These are phyloP conservation scores for Antedon bifida DNA, from an alignment of 35 echinoderm and acorn worm genomes.

Conservation along the genomic window DNA sequence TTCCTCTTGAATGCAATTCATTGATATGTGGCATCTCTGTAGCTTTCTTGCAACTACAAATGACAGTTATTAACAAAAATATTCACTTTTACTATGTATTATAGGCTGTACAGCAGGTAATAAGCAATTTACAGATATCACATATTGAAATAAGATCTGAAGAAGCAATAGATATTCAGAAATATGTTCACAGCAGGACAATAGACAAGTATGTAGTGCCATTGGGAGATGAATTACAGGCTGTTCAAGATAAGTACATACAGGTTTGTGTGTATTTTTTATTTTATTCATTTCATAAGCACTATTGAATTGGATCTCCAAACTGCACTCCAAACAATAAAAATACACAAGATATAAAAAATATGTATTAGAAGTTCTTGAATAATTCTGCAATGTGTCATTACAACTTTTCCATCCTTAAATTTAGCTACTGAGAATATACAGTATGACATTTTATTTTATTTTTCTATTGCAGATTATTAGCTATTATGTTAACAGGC, in stretches of 20 bases:
- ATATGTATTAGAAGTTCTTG: too few species aligned
- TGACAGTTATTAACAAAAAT: background rate
- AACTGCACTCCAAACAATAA: too few species aligned
- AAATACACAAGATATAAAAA: too few species aligned
- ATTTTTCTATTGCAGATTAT: conserved; percentile 36
- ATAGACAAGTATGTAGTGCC: conserved; percentile 82
- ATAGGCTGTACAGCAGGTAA: conserved; percentile 77
- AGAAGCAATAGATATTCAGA: conserved; percentile 81
- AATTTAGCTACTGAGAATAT: too few species aligned
- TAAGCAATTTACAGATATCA: conserved; percentile 63
- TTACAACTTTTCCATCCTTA: too few species aligned
- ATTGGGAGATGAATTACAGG: conserved; percentile 63
- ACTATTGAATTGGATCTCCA: too few species aligned
- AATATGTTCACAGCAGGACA: conserved; percentile 68
- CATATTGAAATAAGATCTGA: conserved; percentile 93
- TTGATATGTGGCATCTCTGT: too few species aligned
- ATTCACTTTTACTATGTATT: background rate
- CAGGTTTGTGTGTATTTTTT: conserved; percentile 33
- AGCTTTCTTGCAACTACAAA: too few species aligned
- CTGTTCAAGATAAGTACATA: conserved; percentile 57
- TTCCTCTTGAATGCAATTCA: too few species aligned
- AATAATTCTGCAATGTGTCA: too few species aligned
- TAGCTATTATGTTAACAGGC: conserved; percentile 35
- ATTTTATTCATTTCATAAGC: too few species aligned
- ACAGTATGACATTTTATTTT: too few species aligned